These are phyloP conservation scores for Pogonophryne albipinna DNA, from an alignment of 2,797 vertebrate genomes.

Conservation along the genomic window DNA sequence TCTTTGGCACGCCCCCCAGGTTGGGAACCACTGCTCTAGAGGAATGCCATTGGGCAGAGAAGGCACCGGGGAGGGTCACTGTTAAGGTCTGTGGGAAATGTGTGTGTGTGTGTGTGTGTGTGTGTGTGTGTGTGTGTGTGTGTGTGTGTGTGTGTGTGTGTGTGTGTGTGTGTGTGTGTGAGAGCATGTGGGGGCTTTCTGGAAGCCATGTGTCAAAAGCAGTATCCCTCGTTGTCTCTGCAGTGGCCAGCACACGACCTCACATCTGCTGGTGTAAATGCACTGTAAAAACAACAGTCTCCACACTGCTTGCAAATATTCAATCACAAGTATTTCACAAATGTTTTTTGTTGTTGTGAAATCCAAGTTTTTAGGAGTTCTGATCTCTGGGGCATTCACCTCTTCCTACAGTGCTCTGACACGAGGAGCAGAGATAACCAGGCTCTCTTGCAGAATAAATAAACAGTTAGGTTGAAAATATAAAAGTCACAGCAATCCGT, in stretches of 20 bases:
- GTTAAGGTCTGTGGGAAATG: conserved; percentile 7
- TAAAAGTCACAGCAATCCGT: not conserved
- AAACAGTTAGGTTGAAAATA: not conserved
- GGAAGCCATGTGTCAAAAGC: conserved; percentile 23
- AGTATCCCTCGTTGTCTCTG: conserved; percentile 19
- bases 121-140: too few relatives aligned
- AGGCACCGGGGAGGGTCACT: conserved; percentile 21
- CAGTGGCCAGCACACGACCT: conserved; percentile 24
- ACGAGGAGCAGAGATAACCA: not conserved
- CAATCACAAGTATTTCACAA: not conserved
- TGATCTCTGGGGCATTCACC: conserved; percentile 45
- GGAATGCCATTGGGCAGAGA: conserved; percentile 42
- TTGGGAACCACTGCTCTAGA: too few relatives aligned
- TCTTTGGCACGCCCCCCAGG: too few relatives aligned
- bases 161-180: conserved; percentile 2
- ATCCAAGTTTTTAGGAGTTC: not conserved
- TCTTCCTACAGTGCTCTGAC: conserved; percentile 8
- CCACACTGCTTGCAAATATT: conserved; percentile 8
- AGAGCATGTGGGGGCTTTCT: conserved; percentile 6
- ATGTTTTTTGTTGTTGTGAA: conserved; percentile 23
- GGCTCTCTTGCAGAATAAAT: not conserved
- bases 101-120: conserved; percentile 1
- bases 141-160: not conserved
- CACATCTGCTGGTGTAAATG: conserved; percentile 14
- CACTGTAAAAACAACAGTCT: not conserved